Conservation (phyloP, 2,113 vertebrate genomes). For the Columba livia region DNA sequence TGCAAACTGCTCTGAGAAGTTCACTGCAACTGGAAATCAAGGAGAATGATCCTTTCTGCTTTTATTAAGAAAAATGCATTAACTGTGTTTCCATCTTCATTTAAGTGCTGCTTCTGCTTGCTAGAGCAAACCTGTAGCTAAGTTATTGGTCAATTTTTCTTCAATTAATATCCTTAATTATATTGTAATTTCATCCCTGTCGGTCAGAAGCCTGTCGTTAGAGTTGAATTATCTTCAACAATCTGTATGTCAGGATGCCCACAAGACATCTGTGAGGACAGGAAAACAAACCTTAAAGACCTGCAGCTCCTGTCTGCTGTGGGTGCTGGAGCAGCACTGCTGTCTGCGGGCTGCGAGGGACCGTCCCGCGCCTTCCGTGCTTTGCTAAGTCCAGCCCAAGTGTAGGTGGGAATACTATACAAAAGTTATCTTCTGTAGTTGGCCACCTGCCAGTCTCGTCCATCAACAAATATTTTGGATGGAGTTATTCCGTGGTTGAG, state of each 20-base stretch:
- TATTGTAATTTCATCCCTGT: not conserved
- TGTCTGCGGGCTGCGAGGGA: fast-evolving
- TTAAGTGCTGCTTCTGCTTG: not conserved
- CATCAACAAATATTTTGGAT: not conserved
- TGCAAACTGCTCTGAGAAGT: not conserved
- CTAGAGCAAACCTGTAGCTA: not conserved
- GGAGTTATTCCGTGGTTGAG: not conserved
- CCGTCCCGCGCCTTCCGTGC: no score
- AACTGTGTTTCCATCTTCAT: not conserved
- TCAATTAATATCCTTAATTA: slow-evolving; percentile 19
- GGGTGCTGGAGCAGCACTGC: not conserved
- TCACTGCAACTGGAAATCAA: not conserved
- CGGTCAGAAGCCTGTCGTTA: not conserved
- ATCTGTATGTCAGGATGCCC: not conserved
- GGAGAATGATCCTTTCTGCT: not conserved
- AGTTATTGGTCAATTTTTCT: not conserved
- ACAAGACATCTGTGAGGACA: not conserved
- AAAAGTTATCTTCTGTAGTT: not conserved
- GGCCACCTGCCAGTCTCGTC: not conserved
- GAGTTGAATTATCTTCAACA: not conserved
- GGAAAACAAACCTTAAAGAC: no score
- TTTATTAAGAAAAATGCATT: not conserved
- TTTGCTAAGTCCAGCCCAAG: not conserved
- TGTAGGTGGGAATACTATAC: not conserved
- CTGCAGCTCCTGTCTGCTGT: no score